phyloP scores from a whole-genome alignment of 1,140 invertebrate species.

The Cryptotermes secundus region DNA sequence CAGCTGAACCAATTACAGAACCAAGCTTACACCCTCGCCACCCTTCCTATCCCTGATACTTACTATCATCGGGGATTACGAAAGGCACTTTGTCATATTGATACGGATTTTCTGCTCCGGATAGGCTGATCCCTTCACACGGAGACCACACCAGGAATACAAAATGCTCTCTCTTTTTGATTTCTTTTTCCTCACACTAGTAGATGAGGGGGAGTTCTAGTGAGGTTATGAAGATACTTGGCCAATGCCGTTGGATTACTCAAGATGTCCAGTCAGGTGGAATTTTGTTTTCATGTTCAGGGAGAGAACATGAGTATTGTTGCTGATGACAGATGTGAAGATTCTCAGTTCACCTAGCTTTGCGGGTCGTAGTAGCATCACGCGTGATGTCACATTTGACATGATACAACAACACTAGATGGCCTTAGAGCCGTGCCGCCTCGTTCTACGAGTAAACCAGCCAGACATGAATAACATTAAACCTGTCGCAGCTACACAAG shows the following conservation, averaged over 20 bases:
- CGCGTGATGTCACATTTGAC: not conserved
- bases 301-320: not conserved
- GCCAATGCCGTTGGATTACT: not conserved
- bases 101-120: conserved; percentile 34
- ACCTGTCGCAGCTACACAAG: not conserved
- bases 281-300: no score
- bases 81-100: conserved; percentile 39
- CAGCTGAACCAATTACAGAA: conserved; percentile 53
- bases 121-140: conserved; percentile 30
- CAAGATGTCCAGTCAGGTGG: not conserved
- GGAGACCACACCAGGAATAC: conserved; percentile 31
- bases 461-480: not conserved
- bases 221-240: not conserved
- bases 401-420: not conserved
- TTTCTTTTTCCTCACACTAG: not conserved
- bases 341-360: not conserved
- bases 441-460: not conserved
- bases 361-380: not conserved
- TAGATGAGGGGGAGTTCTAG: not conserved
- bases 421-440: not conserved
- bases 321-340: not conserved
- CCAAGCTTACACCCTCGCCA: conserved; percentile 45
- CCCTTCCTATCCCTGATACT: conserved; percentile 39
- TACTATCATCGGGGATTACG: conserved; percentile 39
- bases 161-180: conserved; percentile 16